phyloP scores from a whole-genome alignment of 92 coral and sea anemone genomes.

The Heliopora coerulea region DNA sequence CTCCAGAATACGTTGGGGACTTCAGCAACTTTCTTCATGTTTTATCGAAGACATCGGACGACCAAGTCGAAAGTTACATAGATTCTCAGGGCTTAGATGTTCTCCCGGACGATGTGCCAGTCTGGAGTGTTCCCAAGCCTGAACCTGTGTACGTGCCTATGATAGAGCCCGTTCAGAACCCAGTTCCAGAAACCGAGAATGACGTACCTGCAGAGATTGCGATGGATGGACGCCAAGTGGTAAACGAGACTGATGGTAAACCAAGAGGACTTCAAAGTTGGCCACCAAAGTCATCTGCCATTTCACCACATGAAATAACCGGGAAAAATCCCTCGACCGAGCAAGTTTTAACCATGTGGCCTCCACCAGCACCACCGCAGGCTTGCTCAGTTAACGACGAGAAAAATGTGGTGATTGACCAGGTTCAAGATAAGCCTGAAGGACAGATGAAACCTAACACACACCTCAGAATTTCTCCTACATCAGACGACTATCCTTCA shows the following conservation, averaged over 20 bases:
- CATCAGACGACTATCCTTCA: neutral
- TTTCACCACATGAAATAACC: slow-evolving; percentile 6
- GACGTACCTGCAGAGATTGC: slow-evolving; percentile 3
- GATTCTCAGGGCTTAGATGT: slow-evolving; percentile 45
- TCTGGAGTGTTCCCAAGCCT: slow-evolving; percentile 59
- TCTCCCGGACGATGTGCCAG: slow-evolving; percentile 61
- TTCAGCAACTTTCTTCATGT: slow-evolving; percentile 62
- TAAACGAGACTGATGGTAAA: slow-evolving; percentile 21
- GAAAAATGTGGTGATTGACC: neutral
- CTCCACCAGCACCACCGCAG: slow-evolving; percentile 83
- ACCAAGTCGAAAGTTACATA: slow-evolving; percentile 57
- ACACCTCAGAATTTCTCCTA: neutral
- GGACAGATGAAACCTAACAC: neutral
- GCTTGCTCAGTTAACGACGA: slow-evolving; percentile 41
- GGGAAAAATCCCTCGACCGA: slow-evolving; percentile 19
- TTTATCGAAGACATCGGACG: slow-evolving; percentile 31
- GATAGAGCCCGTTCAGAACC: slow-evolving; percentile 42
- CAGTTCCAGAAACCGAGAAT: neutral
- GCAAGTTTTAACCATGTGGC: slow-evolving; percentile 70
- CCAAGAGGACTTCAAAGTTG: slow-evolving; percentile 74
- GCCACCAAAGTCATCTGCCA: slow-evolving; percentile 83
- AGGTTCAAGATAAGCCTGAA: neutral
- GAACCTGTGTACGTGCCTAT: slow-evolving; percentile 46
- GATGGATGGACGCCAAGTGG: neutral
- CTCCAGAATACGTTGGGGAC: slow-evolving; percentile 42